Conservation (phyloP, 2,113 vertebrate genomes). For the Pterocles gutturalis region DNA sequence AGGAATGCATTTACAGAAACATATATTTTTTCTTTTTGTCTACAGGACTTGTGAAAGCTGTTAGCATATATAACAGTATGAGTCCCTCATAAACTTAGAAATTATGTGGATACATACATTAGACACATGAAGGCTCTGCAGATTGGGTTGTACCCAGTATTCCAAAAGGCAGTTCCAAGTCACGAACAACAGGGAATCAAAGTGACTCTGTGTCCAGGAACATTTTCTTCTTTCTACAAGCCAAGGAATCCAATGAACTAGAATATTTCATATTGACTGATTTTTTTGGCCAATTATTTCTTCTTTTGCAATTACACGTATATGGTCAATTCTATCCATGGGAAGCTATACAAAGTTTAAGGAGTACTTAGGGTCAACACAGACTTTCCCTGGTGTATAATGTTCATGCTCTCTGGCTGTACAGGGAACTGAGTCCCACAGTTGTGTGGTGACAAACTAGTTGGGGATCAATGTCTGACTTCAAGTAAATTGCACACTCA, state of each 20-base stretch:
- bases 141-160: neutral
- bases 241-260: neutral
- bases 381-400: neutral
- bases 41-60: neutral
- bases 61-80: neutral
- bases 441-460: neutral
- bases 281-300: neutral
- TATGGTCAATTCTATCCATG: neutral
- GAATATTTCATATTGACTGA: neutral
- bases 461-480: neutral
- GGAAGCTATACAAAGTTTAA: neutral
- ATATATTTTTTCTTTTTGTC: neutral
- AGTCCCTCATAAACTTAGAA: neutral
- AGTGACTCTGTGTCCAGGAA: neutral
- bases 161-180: constrained; percentile 3
- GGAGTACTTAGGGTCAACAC: neutral
- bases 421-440: neutral
- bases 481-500: neutral
- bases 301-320: neutral
- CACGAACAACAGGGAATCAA: neutral
- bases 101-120: neutral
- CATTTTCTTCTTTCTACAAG: neutral
- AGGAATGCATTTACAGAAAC: neutral
- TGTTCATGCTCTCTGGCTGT: neutral
- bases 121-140: neutral